Percentiles rank a stretch among this genome's conserved stretches.
These are phyloP conservation scores for Pristis pectinata DNA, from an alignment of 2,797 vertebrate genomes.

Conservation along the genomic window DNA sequence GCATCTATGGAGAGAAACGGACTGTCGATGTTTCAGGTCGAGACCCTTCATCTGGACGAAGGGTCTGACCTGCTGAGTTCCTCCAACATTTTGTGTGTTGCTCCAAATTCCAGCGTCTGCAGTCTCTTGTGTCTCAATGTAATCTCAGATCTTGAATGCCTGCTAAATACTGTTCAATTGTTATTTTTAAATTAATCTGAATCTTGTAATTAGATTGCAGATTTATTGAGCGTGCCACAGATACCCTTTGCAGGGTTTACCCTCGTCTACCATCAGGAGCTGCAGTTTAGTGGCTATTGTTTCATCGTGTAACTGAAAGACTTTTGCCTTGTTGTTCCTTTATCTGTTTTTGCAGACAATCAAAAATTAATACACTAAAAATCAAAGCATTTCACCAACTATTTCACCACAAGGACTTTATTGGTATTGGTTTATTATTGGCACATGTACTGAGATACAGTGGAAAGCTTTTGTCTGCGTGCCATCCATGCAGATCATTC, in stretches of 20 bases:
- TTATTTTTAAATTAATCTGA: slow-evolving; percentile 6
- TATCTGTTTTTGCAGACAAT: background rate
- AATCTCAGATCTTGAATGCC: background rate
- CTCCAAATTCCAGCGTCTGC: no score
- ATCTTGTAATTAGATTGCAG: background rate
- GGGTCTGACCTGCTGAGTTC: no score
- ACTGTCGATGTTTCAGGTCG: no score
- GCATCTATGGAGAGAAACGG: no score
- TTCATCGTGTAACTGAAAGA: background rate
- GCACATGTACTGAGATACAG: no score
- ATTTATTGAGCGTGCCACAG: background rate
- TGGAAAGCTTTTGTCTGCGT: no score
- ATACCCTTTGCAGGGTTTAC: background rate
- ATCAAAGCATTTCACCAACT: background rate
- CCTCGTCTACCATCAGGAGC: background rate
- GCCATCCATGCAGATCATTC: no score
- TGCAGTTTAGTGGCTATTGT: background rate
- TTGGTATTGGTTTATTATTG: no score
- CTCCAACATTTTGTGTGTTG: no score
- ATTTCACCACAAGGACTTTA: background rate
- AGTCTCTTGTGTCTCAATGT: no score
- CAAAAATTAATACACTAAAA: background rate
- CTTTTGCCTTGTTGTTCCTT: background rate
- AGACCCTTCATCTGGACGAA: no score
- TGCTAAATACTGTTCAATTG: background rate